Evolutionary conservation across 2,888 invertebrate species (phyloP), one percentile per base, ranked within the genome.

Genomic region (Eupithecia subumbrata): DNA sequence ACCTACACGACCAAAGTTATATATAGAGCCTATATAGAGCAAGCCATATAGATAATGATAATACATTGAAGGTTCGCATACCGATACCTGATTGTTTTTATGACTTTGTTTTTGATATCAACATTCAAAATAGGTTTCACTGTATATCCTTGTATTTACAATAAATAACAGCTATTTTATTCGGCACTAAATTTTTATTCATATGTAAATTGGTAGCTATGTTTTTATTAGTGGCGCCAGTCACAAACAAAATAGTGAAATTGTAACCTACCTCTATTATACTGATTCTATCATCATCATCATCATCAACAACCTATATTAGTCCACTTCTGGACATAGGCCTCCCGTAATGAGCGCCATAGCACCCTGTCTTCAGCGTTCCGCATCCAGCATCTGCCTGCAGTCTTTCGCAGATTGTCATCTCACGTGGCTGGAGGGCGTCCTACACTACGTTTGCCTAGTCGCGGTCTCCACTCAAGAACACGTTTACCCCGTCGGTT

Each of bases 201-300:
- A 73, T 82, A 89, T 90, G 85, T 85, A 88, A 91, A 87, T 89
- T 79, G 80, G 64, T 73, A 80, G 83, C 79, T 74, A 83, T 80
- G 84, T 83, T 84, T 83, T 75, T 80, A 80, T 81, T 84, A 81
- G 76, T 79, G 87, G 86, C 88, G 87, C 87, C 88, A 84, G 81
- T 83, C 81, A 25, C 5, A 60, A 25, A 60, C 52, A 60, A 5
- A 25, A 60, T 60, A 2, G 12, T 12, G 12, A 60, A 60, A 60
- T 25, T 25, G 9, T 12, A 60, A 60, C 60, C 60, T 56, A n/a
- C 52, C 8, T n/a, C 52, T 56, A 12, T n/a, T 18, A 52, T 1
- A 52, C 52, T n/a, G n/a, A n/a, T n/a, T n/a, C n/a, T n/a, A n/a
- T n/a, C n/a, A n/a, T n/a, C n/a, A n/a, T n/a, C n/a, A n/a, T n/a